phyloP scores from a whole-genome alignment of 2,797 vertebrate species.

The Lateolabrax maculatus region DNA sequence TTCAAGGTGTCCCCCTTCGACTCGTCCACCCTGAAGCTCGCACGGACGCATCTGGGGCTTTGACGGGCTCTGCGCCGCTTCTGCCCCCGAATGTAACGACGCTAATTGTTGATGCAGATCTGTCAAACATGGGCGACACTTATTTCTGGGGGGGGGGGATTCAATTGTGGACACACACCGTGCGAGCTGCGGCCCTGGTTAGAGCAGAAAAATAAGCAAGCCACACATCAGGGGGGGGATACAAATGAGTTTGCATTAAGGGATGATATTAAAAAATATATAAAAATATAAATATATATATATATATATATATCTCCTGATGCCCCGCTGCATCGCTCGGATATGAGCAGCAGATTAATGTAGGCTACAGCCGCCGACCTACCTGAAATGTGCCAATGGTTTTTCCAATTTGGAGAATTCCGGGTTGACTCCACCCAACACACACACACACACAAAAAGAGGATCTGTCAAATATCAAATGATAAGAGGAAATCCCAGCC shows the following conservation, averaged over 20 bases:
- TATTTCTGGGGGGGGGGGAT: conserved; percentile 55
- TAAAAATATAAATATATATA: no score
- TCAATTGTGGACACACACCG: conserved; percentile 32
- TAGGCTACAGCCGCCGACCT: conserved; percentile 65
- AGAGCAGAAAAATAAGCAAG: conserved; percentile 49
- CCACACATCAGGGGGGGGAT: conserved; percentile 38
- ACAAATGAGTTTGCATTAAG: conserved; percentile 14
- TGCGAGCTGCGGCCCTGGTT: conserved; percentile 74
- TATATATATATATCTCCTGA: neutral
- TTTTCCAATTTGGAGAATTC: conserved; percentile 82
- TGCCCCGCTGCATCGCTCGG: conserved; percentile 24
- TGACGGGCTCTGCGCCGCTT: neutral
- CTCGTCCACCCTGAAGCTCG: conserved; percentile 30
- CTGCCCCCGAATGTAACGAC: conserved; percentile 31
- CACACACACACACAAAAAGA: conserved; percentile 52
- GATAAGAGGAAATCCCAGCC: conserved; percentile 80
- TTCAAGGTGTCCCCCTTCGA: conserved; percentile 48
- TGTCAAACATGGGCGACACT: conserved; percentile 45
- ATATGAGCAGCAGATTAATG: conserved; percentile 47
- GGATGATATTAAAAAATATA: neutral
- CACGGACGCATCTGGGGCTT: conserved; percentile 8
- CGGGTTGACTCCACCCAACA: conserved; percentile 85
- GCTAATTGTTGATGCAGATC: conserved; percentile 60
- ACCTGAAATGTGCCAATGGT: conserved; percentile 81
- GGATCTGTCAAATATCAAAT: conserved; percentile 78